phyloP scores from a whole-genome alignment of 2,888 invertebrate species.

The Frankliniella intonsa region DNA sequence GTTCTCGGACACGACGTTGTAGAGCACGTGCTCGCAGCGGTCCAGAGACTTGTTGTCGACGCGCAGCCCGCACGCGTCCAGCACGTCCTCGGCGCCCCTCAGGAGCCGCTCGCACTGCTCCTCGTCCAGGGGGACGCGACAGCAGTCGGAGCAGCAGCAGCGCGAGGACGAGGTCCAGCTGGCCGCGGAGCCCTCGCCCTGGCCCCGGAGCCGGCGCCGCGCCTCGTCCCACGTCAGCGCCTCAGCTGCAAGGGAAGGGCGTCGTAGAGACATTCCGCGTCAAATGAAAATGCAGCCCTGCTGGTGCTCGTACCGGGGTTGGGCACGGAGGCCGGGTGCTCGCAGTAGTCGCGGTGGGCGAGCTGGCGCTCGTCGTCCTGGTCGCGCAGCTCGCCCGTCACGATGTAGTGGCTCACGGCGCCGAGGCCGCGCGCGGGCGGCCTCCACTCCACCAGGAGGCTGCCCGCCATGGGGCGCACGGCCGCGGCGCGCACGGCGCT shows the following conservation, averaged over 20 bases:
- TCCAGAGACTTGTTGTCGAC: neutral
- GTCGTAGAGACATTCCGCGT: no score
- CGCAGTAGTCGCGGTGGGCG: slow-evolving; percentile 49
- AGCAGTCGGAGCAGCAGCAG: slow-evolving; percentile 2
- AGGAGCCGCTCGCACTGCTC: slow-evolving; percentile 13
- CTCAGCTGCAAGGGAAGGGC: neutral
- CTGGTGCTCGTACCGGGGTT: neutral
- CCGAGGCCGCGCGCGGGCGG: slow-evolving; percentile 58
- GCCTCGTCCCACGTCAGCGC: neutral
- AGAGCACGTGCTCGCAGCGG: slow-evolving; percentile 1
- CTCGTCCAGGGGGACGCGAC: neutral
- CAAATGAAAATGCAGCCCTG: neutral
- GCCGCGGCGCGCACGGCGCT: neutral
- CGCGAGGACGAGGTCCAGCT: neutral
- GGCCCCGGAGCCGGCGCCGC: neutral
- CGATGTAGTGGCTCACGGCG: slow-evolving; percentile 53
- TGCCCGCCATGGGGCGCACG: neutral
- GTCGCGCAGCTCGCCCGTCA: slow-evolving; percentile 42
- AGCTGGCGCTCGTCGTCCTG: slow-evolving; percentile 41
- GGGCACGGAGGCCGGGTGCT: neutral
- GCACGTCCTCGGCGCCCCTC: neutral
- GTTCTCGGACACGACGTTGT: slow-evolving; percentile 7
- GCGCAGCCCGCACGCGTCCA: slow-evolving; percentile 8
- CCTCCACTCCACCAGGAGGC: slow-evolving; percentile 53
- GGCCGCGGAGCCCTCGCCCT: neutral